Base-by-base conservation (phyloP, 2,113 vertebrate species). In the Calyptommatus sinebrachiatus region DNA sequence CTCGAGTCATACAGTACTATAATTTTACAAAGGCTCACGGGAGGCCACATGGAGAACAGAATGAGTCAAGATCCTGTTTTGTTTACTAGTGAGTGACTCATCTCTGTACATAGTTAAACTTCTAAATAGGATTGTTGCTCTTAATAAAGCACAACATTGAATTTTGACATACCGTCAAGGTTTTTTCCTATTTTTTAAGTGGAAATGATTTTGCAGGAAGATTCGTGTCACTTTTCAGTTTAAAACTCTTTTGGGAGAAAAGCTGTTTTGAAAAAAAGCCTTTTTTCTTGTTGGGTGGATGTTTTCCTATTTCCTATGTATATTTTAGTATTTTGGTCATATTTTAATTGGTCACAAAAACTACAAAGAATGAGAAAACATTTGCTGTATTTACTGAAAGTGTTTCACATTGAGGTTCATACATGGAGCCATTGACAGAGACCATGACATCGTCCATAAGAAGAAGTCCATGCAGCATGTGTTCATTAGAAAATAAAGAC, bases 1-100 rank as follows among this genome's bases (percentile, higher is more conserved):
- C 0, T 0, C 10, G 26, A 7, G 8, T 28, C 68, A 5, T 21
- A 41, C 8, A 28, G 48, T 57, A 41, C 26, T 68, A 69, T 85
- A 29, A 76, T 65, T 8, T 57, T 73, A 29, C 0, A 1, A 76
- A 80, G 48, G 50, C 21, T 80, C 28, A 26, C 66, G 57, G 35
- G n/a, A 80, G 81, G 14, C 22, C 76, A 7, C 26, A 82, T 45
- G 26, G 18, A 80, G 79, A 82, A 28, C 31, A 83, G 28, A 76
- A 24, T 76, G 80, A 74, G 21, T 83, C 50, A 82, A 29, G 53
- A 10, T 82, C 28, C 41, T 31, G 2, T 14, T 73, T 74, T 41
- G 2, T 14, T 73, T 74, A 57, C 76, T 48, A 70, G 78, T 21
- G 2, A 84, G 69, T 83, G 79, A 79, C 46, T 87, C 24, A 75